Evolutionary conservation across 2,888 invertebrate species (phyloP), one percentile per base, ranked within the genome.

Genomic region (Tetranychus truncatus): DNA sequence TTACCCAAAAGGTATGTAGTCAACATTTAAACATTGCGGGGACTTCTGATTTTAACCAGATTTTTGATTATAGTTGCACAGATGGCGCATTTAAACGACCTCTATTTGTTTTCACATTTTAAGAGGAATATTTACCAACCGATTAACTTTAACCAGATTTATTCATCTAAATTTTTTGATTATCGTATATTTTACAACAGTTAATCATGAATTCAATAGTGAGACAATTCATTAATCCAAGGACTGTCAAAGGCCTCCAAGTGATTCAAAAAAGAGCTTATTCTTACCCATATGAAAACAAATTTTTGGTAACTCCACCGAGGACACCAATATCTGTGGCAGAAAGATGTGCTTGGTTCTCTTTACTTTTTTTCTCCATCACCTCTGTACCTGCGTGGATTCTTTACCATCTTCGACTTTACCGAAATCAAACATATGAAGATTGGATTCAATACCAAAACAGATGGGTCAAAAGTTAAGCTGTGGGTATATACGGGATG

Each of bases 231-330:
- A 34, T 34, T 34, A 34, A 34, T 34, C 34, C 34, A 34, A 34
- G 34, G 34, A 34, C 34, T 34, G 34, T 34, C 34, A 34, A 34
- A 34, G 34, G 34, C 34, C 34, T 34, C 34, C 34, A 34, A 34
- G 3, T 34, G 34, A 34, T 55, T 55, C 69, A 69, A 69, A 69
- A 69, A 69, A 69, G 69, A 69, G 69, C n/a, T 24, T 24, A 69
- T 69, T 24, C 34, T 9, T 24, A 69, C 20, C 69, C 34, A 11
- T 24, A 24, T 20, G 21, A 21, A 69, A 69, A 24, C 34, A 24
- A 20, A 69, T 69, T 24, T 21, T 76, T 20, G 6, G 76, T 74
- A 24, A 78, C 73, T 65, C 75, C 76, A 72, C 75, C 76, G 20
- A 76, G 66, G 66, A 74, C 76, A 67, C 77, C 77, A 73, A 77